Evolutionary conservation across 2,888 invertebrate genomes (phyloP), one percentile per base, ranked within the genome.

Genomic region (Cephus nigrinus): DNA sequence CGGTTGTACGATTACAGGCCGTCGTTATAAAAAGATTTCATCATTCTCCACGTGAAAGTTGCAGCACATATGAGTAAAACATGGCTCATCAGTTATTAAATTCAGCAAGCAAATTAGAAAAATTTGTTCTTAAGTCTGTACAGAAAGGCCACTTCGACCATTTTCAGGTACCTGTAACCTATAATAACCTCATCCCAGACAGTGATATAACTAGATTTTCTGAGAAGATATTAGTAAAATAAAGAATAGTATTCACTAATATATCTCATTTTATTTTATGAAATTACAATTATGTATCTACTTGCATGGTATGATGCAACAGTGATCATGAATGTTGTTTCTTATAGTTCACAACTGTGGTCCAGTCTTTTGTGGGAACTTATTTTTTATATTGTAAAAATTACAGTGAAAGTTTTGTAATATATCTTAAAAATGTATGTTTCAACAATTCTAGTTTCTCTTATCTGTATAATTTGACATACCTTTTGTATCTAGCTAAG

Each of bases 41-140:
- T 85, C 82, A 85, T 81, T 79, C 78, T 80, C 68, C 75, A 71
- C 36, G 76, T 73, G 75, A 78, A 75, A 87, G 81, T 80, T 73
- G 73, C 76, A 31, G 77, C 71, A 80, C 85, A 80, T 78, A 83
- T 85, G 81, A 78, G 80, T 76, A 55, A 84, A 83, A 75, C 83
- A 95, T 95, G 95, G 95, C 95, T 82, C 93, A 94, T 88, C 93
- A 94, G 88, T 90, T 95, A 82, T 90, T 95, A 79, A 93, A 92
- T 81, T 93, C 93, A 78, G 93, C 93, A 73, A 93, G 92, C 85
- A 93, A 93, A 85, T 90, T 95, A 84, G 94, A 94, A 87, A 93
- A 92, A 87, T 92, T 93, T 73, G 83, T 92, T 75, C 84, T 91
- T 75, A 90, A 90, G 80, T 91, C 91, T 31, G 83, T 91, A 75